A percentile compares a stretch with the other conserved stretches of the same genome.
Evolutionary conservation across 2,797 vertebrate species (phyloP).

Genomic region (Prionace glauca): DNA sequence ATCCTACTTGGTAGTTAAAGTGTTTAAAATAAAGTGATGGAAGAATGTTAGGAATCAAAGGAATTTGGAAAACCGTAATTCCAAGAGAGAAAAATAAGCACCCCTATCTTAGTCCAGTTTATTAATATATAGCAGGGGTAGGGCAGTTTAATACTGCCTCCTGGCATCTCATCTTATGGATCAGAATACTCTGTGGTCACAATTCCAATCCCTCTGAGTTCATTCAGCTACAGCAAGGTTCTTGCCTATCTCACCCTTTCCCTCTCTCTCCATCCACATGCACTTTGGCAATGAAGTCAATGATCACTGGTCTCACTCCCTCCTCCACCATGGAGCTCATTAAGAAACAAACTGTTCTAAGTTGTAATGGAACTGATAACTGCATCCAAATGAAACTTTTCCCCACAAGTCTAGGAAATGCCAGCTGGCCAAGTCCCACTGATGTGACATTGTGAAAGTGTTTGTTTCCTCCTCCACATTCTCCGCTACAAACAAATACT

Average conservation of each 20-base stretch:
- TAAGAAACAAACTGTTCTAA: conserved; percentile 37
- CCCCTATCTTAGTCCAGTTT: background rate
- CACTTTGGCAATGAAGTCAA: background rate
- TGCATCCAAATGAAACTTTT: conserved; percentile 39
- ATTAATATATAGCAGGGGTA: background rate
- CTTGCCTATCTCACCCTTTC: background rate
- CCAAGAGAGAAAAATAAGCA: background rate
- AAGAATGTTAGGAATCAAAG: background rate
- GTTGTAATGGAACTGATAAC: conserved; percentile 35
- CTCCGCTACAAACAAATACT: conserved; percentile 33
- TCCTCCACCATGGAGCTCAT: conserved; percentile 28
- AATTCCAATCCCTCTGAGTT: background rate
- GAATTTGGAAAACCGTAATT: background rate
- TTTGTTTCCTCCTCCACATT: conserved; percentile 38
- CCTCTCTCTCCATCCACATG: background rate
- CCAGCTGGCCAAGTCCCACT: conserved; percentile 35
- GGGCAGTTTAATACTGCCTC: background rate
- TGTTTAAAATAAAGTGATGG: background rate
- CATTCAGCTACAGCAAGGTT: background rate
- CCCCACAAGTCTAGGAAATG: background rate
- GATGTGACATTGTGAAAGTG: conserved; percentile 38
- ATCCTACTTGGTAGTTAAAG: background rate
- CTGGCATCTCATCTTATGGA: background rate
- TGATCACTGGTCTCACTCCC: background rate
- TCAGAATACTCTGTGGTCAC: background rate